These are phyloP conservation scores for Leucophora obtusa DNA, from an alignment of 2,888 invertebrate genomes.

Conservation along the genomic window DNA sequence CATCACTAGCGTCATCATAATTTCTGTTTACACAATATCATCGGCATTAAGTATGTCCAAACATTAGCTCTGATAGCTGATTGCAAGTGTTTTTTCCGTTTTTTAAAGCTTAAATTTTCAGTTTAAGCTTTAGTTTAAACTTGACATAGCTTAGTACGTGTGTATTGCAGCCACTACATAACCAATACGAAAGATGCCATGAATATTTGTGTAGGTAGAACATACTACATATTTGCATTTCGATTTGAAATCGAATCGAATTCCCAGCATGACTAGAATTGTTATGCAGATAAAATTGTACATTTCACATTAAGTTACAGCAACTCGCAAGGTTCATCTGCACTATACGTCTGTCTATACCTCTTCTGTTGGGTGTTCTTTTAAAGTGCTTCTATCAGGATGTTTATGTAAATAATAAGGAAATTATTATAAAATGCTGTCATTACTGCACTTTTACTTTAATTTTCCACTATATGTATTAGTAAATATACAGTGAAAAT, in stretches of 20 bases:
- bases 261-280: constrained; percentile 68
- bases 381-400: constrained; percentile 26
- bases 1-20: constrained; percentile 64
- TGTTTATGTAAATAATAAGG: constrained; percentile 35
- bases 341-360: not conserved
- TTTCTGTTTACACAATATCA: constrained; percentile 33
- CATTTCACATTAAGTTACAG: constrained; percentile 61
- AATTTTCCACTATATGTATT: not conserved
- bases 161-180: no score
- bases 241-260: constrained; percentile 66
- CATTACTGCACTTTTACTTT: constrained; percentile 40
- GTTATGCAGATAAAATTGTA: constrained; percentile 66
- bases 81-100: constrained; percentile 11
- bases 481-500: not conserved
- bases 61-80: constrained; percentile 59
- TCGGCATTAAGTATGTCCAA: constrained; percentile 58
- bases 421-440: constrained; percentile 41
- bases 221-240: constrained; percentile 50
- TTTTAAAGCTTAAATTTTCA: constrained; percentile 37
- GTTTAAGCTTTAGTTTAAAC: constrained; percentile 31
- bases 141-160: not conserved
- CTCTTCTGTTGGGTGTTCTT: constrained; percentile 8
- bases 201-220: constrained; percentile 48
- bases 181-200: no score
- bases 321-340: constrained; percentile 29